Conservation (phyloP, 2,888 invertebrate genomes). For the Spilosoma lubricipeda region DNA sequence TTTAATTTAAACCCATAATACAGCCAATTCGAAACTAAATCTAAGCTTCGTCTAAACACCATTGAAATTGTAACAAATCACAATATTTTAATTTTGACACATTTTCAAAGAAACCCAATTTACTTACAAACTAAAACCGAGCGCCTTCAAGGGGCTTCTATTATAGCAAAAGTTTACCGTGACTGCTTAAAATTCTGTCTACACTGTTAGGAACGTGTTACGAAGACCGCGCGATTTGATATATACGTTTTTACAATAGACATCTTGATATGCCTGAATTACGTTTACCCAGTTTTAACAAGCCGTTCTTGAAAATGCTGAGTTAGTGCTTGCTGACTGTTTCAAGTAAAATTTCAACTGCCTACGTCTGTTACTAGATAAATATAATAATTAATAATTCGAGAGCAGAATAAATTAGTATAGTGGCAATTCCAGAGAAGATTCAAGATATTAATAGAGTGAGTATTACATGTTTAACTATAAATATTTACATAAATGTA, state of each 20-base stretch:
- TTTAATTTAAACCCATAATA: no score
- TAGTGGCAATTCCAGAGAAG: background rate
- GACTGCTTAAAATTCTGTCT: constrained; percentile 3
- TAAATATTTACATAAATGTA: background rate
- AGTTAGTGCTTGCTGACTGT: constrained; percentile 13
- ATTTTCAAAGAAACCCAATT: background rate
- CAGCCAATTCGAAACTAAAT: background rate
- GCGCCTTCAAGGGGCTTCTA: background rate
- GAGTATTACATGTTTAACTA: no score
- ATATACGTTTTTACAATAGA: constrained; percentile 21
- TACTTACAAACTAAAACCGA: background rate
- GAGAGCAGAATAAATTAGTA: background rate
- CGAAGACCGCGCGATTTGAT: background rate
- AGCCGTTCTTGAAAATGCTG: constrained; percentile 24
- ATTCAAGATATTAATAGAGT: background rate
- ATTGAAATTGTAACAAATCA: background rate
- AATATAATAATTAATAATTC: background rate
- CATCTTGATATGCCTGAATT: constrained; percentile 26
- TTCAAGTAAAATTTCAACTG: background rate
- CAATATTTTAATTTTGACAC: background rate
- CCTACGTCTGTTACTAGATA: background rate
- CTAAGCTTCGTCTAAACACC: background rate
- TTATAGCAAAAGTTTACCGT: background rate
- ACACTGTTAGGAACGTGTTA: background rate
- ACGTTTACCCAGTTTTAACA: constrained; percentile 33